Evolutionary conservation across 2,113 vertebrate genomes (phyloP), one percentile per base, ranked within the genome.

Genomic region (Festucalex cinctus): DNA sequence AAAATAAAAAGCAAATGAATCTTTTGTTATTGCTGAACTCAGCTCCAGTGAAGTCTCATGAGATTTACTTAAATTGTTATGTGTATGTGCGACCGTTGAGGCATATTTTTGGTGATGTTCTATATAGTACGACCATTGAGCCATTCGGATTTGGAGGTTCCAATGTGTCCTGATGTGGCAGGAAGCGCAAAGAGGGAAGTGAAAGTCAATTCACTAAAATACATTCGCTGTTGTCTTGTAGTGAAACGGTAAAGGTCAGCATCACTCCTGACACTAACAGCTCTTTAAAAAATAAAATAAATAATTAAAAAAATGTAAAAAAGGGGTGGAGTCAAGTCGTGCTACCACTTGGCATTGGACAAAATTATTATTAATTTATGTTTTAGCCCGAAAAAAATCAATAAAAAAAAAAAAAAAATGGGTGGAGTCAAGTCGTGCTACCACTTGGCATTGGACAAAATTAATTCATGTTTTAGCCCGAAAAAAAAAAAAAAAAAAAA

Each of bases 361-460:
- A 28, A 1, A 56, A 56, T 73, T 67, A 73, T 75, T 61, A 58
- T 37, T 24, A 3, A 66, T 41, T n/a, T 48, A 66, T n/a, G 59
- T 74, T 51, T 69, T 69, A 61, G 63, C 69, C 63, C 63, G n/a
- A n/a, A n/a, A n/a, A n/a, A n/a, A n/a, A n/a, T n/a, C n/a, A n/a
- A n/a, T n/a, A n/a, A n/a, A n/a, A n/a, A n/a, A n/a, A n/a, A n/a
- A n/a, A n/a, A n/a, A n/a, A n/a, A n/a, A n/a, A n/a, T n/a, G n/a
- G n/a, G n/a, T n/a, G n/a, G n/a, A n/a, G n/a, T n/a, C n/a, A n/a
- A n/a, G n/a, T n/a, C n/a, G n/a, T n/a, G n/a, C n/a, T n/a, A n/a
- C n/a, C n/a, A n/a, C n/a, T n/a, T n/a, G n/a, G n/a, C n/a, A n/a
- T n/a, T n/a, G n/a, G n/a, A n/a, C n/a, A n/a, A n/a, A n/a, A n/a